These are phyloP conservation scores for Anthoptus insignis DNA, from an alignment of 2,888 invertebrate genomes.

Conservation along the genomic window DNA sequence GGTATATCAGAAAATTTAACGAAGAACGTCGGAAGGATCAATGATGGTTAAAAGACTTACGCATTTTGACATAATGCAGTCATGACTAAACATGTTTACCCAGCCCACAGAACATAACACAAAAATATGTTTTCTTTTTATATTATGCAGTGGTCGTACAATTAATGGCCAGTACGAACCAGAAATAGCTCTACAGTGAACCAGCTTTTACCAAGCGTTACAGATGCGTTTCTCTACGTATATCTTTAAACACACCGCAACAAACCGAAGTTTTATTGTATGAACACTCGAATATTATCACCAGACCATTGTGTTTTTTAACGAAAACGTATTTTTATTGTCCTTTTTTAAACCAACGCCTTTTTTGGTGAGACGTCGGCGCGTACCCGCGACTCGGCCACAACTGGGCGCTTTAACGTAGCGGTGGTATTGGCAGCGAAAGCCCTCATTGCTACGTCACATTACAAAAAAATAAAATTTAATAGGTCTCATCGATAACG, in stretches of 20 bases:
- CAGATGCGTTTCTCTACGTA: conserved; percentile 52
- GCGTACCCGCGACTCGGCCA: conserved; percentile 67
- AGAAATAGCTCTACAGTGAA: conserved; percentile 66
- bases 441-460: conserved; percentile 28
- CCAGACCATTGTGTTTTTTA: conserved; percentile 67
- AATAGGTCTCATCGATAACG: neutral
- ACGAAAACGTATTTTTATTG: conserved; percentile 61
- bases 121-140: conserved; percentile 20
- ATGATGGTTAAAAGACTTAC: conserved; percentile 39
- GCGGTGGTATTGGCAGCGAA: conserved; percentile 63
- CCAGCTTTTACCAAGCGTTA: conserved; percentile 64
- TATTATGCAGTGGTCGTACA: conserved; percentile 32
- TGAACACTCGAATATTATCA: conserved; percentile 52
- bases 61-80: conserved; percentile 76
- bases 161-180: conserved; percentile 57
- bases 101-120: conserved; percentile 7
- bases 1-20: neutral
- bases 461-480: conserved; percentile 33
- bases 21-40: conserved; percentile 8
- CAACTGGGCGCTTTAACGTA: conserved; percentile 77
- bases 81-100: conserved; percentile 54
- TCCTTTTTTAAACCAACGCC: conserved; percentile 56
- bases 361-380: conserved; percentile 68
- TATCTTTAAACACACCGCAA: conserved; percentile 22
- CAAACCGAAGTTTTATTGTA: conserved; percentile 34